Conservation (phyloP, 2,888 invertebrate genomes). For the Aethes cnicana region DNA sequence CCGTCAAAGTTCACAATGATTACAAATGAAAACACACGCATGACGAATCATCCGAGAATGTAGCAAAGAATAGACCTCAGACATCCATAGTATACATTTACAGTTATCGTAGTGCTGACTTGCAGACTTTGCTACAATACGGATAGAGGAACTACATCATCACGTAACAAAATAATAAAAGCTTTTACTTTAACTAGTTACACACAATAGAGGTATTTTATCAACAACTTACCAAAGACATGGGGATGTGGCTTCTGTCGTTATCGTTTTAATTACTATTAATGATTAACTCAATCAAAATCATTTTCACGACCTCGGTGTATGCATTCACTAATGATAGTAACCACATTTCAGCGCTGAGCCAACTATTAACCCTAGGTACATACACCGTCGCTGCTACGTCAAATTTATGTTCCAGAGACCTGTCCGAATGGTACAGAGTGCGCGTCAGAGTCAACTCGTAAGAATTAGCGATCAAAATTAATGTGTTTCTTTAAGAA, state of each 20-base stretch:
- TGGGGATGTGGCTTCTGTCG: too few species aligned
- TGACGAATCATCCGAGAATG: slow-evolving; percentile 49
- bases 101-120: slow-evolving; percentile 23
- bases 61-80: slow-evolving; percentile 39
- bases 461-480: slow-evolving; percentile 85
- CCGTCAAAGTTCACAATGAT: slow-evolving; percentile 70
- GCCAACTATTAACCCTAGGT: slow-evolving; percentile 34
- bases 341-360: slow-evolving; percentile 24
- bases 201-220: too few species aligned
- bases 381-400: slow-evolving; percentile 71
- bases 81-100: slow-evolving; percentile 22
- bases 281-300: too few species aligned
- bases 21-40: slow-evolving; percentile 57
- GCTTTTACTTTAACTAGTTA: too few species aligned
- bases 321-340: background rate
- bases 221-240: too few species aligned
- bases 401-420: slow-evolving; percentile 82
- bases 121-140: slow-evolving; percentile 35
- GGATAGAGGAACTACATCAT: slow-evolving; percentile 1
- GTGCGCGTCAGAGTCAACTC: slow-evolving; percentile 92
- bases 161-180: too few species aligned
- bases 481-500: slow-evolving; percentile 76
- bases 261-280: too few species aligned
- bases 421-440: slow-evolving; percentile 91
- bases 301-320: too few species aligned